Base-by-base conservation (phyloP, 2,113 vertebrate genomes). In the Megaptera novaeangliae region DNA sequence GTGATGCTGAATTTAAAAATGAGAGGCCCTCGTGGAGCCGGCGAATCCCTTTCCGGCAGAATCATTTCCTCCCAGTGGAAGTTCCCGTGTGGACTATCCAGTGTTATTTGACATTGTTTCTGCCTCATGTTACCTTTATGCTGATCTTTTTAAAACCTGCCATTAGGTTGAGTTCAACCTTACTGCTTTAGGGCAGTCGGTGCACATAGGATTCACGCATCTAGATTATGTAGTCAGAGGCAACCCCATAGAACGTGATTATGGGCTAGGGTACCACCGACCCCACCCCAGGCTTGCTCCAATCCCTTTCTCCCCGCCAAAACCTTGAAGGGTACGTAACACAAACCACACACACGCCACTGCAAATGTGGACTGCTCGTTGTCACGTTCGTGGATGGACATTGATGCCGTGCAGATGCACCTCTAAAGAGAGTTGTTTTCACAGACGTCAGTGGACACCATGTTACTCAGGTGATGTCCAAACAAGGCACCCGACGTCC, bases 201-300 rank as follows among this genome's bases (percentile, higher is more conserved):
- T 4, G 68, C 6, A 29, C 36, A 11, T 0, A 6, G 29, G 36
- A 29, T 29, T 21, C 21, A 5, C 5, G 14, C 1, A 3, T 21
- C 34, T 55, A 18, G 31, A 31, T 2, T 1, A 1, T 1, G 3
- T 25, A 4, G 10, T 10, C 18, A 17, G 80, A 74, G 27, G 8
- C 57, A 1, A 39, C 0, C 0, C 41, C 2, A 2, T 0, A 4
- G 8, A 12, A 25, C 0, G 0, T 13, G 0, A 8, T 2, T 0
- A 0, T 0, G 4, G 36, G 31, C 6, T 1, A 17, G 49, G 46
- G 39, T 13, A 8, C n/a, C 4, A 5, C 15, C 8, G 4, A 1
- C 8, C 8, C n/a, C 34, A 49, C 57, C 29, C 57, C 11, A 0
- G 55, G 18, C 27, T 27, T 3, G 2, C 39, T 3, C 36, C 31